phyloP scores from a whole-genome alignment of 2,888 invertebrate species.

The Drosophila kuntzei region DNA sequence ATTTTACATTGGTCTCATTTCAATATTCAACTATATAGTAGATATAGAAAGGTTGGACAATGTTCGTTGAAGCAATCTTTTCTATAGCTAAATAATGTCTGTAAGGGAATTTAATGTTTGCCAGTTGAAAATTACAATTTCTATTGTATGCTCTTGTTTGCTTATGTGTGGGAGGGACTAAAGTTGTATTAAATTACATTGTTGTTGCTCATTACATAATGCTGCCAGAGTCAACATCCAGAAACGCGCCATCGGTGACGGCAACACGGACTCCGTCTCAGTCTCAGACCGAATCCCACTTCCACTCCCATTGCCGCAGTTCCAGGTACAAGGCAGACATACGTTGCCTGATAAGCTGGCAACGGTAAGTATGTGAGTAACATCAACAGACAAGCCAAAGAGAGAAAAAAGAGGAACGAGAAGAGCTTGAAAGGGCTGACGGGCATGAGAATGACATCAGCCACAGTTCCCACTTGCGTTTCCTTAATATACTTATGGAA shows the following conservation, averaged over 20 bases:
- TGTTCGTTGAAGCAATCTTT: neutral
- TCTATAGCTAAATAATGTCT: neutral
- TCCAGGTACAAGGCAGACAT: conserved; percentile 16
- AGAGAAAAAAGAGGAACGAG: conserved; percentile 3
- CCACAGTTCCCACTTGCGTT: conserved; percentile 26
- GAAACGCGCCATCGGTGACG: conserved; percentile 40
- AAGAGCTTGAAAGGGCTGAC: conserved; percentile 14
- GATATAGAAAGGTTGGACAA: neutral
- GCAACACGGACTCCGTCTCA: conserved; percentile 6
- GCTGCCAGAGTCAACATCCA: conserved; percentile 73
- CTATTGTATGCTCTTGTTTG: conserved; percentile 31
- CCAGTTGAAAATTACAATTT: neutral
- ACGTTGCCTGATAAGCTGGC: conserved; percentile 34
- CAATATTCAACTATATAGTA: neutral
- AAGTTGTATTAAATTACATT: conserved; percentile 82
- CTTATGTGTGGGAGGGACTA: conserved; percentile 46
- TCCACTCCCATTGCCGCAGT: neutral
- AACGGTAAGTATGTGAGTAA: conserved; percentile 25
- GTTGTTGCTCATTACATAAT: conserved; percentile 78
- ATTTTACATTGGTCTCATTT: neutral
- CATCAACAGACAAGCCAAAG: conserved; percentile 20
- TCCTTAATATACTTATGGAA: conserved; percentile 5
- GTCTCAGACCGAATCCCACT: neutral
- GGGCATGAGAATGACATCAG: conserved; percentile 50
- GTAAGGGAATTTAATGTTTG: conserved; percentile 35